Base-by-base conservation (phyloP, 2,113 vertebrate genomes). In the Salvelinus alpinus region DNA sequence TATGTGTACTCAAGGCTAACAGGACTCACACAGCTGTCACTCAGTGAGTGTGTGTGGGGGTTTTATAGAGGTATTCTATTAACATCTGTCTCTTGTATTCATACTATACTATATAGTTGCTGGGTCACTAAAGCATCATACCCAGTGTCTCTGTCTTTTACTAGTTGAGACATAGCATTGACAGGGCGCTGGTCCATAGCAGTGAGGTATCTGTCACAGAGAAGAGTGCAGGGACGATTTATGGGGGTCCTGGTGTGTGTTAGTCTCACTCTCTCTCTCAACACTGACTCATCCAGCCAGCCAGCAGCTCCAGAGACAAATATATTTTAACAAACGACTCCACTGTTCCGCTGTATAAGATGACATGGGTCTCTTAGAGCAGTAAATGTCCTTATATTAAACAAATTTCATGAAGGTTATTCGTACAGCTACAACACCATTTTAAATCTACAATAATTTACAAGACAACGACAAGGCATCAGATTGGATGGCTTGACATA, bases 181-280 rank as follows among this genome's bases (percentile, higher is more conserved):
- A 18, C 3, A 57, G 16, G 70, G 6, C 8, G 34, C 34, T 38
- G 34, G 34, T 38, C 34, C 34, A 38, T 38, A 38, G 8, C 34
- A 3, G 54, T 57, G 54, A 72, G 27, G 72, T 75, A 38, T 81
- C 27, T 66, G 73, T 51, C 48, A 29, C 44, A 60, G 38, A 22
- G 74, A 65, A 70, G 72, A 20, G 34, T 51, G 48, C 48, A 62
- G 22, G n/a, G 68, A 54, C 1, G 2, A 74, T 69, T 57, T 67
- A 48, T 25, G 31, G 24, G 71, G 72, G 70, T 74, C 74, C 85
- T 77, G 78, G 8, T 60, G 24, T 72, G 48, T 70, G 72, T 76
- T 74, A 13, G 4, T 44, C 31, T 25, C 59, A 31, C 54, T 34
- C 51, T 27, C n/a, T 54, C 22, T 34, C 34, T 31, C 64, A 11